These are phyloP conservation scores for Microtus obscurus DNA, from an alignment of 2,797 vertebrate genomes.

Conservation along the genomic window DNA sequence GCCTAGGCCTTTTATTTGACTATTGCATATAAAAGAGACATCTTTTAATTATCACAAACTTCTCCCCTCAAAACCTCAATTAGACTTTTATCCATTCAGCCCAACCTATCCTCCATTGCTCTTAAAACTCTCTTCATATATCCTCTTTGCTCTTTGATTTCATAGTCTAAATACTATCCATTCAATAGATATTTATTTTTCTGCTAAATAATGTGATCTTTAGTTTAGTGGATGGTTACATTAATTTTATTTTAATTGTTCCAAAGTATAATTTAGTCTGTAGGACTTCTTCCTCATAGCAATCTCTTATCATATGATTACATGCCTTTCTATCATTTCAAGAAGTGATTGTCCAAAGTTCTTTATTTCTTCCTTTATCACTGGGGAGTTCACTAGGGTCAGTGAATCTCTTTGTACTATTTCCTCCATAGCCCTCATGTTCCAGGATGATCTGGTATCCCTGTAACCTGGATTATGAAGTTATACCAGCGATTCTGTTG, in stretches of 20 bases:
- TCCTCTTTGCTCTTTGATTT: neutral
- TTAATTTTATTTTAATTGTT: slow-evolving; percentile 17
- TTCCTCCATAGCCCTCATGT: neutral
- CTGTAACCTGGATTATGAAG: no score
- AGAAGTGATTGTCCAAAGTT: neutral
- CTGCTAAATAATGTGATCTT: neutral
- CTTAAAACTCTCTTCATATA: neutral
- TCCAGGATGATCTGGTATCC: neutral
- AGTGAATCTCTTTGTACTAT: neutral
- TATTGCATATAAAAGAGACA: neutral
- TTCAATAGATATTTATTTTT: neutral
- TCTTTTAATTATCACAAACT: neutral
- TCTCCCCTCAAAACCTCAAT: neutral
- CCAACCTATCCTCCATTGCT: neutral
- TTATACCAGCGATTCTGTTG: neutral
- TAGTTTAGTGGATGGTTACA: neutral
- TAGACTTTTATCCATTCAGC: neutral
- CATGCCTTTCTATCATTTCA: neutral
- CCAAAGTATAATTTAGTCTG: neutral
- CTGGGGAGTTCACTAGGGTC: neutral
- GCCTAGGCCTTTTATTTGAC: neutral
- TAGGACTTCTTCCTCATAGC: neutral
- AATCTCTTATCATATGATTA: neutral
- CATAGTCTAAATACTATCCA: neutral
- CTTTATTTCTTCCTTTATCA: neutral